A percentile compares a stretch with the other conserved stretches of the same genome.
Evolutionary conservation across 2,797 vertebrate genomes (phyloP).

Genomic region (Chaetophractus vellerosus): DNA sequence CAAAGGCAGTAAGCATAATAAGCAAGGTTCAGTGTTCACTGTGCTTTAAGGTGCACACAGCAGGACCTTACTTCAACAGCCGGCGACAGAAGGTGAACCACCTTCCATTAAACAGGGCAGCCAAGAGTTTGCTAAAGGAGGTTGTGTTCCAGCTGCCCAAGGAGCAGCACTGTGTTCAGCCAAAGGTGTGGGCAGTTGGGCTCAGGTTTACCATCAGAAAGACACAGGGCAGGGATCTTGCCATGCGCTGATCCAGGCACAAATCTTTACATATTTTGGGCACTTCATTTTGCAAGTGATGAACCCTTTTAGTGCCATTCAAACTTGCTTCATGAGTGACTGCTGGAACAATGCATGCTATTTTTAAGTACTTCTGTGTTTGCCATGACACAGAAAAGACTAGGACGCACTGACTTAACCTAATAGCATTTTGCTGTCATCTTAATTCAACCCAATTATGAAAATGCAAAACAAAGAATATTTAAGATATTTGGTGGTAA

Average conservation of each 20-base stretch:
- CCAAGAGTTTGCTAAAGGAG: not conserved
- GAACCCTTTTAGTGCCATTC: not conserved
- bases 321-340: not conserved
- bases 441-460: conserved; percentile 60
- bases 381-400: not conserved
- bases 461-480: conserved; percentile 56
- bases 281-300: not conserved
- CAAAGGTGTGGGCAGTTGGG: not conserved
- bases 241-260: not conserved
- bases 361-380: not conserved
- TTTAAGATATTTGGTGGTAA: conserved; percentile 53
- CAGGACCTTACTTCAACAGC: not conserved
- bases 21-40: not conserved
- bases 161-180: not conserved
- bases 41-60: not conserved
- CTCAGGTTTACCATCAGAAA: not conserved
- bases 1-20: not conserved
- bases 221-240: not conserved
- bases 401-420: conserved; percentile 27
- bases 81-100: not conserved
- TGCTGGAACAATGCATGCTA: not conserved
- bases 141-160: not conserved
- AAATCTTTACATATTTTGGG: not conserved
- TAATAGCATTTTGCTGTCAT: conserved; percentile 22
- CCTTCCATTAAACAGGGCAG: not conserved